Evolutionary conservation across 2,888 invertebrate species (phyloP).

Genomic region (Phragmatobia fuliginosa): DNA sequence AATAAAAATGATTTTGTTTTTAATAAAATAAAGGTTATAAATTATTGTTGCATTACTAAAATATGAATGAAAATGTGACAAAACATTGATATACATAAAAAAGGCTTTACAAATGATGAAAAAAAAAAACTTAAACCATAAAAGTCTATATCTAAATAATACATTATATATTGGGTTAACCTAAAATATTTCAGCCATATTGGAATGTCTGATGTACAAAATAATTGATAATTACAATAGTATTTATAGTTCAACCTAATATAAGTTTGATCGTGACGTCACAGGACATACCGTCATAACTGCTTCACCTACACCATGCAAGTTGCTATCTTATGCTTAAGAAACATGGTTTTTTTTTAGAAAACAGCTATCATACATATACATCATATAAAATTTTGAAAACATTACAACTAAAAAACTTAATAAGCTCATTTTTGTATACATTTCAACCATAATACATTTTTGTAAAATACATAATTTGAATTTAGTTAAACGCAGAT

Average conservation of each 20-base stretch:
- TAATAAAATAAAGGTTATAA: slow-evolving; percentile 17
- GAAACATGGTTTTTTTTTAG: background rate
- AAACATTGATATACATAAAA: slow-evolving; percentile 42
- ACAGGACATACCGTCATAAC: slow-evolving; percentile 23
- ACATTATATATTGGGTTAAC: slow-evolving; percentile 52
- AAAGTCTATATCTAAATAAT: slow-evolving; percentile 52
- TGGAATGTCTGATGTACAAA: slow-evolving; percentile 25
- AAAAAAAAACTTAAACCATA: slow-evolving; percentile 46
- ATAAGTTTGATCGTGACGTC: slow-evolving; percentile 44
- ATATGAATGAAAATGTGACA: slow-evolving; percentile 31
- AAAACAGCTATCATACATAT: slow-evolving; percentile 14
- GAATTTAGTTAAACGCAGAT: slow-evolving; percentile 14
- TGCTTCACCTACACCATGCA: background rate
- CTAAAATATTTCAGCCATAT: slow-evolving; percentile 40
- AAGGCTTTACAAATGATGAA: slow-evolving; percentile 44
- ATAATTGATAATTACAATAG: slow-evolving; percentile 38
- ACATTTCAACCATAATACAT: slow-evolving; percentile 20
- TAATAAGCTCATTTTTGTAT: slow-evolving; percentile 46
- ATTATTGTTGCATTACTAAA: slow-evolving; percentile 34
- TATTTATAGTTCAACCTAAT: slow-evolving; percentile 28
- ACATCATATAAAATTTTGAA: slow-evolving; percentile 30
- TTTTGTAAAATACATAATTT: slow-evolving; percentile 23
- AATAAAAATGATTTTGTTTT: slow-evolving; percentile 17
- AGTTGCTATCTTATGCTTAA: background rate
- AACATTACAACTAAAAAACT: slow-evolving; percentile 39